Evolutionary conservation across 2,888 invertebrate genomes (phyloP), one percentile per base, ranked within the genome.

Genomic region (Scaeva pyrastri): DNA sequence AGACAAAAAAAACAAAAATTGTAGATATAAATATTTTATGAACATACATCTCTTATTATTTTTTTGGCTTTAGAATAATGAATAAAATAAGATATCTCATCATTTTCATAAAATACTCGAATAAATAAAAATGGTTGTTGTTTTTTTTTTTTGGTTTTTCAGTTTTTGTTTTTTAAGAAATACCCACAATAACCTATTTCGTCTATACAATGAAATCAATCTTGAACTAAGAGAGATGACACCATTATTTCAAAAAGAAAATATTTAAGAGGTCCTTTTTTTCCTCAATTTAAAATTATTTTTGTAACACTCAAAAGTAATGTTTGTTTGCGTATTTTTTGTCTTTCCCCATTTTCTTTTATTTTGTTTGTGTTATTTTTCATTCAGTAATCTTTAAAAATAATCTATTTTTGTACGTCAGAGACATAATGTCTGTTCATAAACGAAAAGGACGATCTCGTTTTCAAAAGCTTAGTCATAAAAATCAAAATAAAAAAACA

Each of bases 271-370:
- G 52, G 3, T 8, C 19, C 21, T 48, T 48, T 56, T 31, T 56
- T 71, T 71, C 56, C 45, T 26, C 19, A 72, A 41, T 58, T 58
- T 72, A 8, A 21, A 58, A 48, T 56, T 71, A 56, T 72, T 58
- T 72, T 72, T n/a, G n/a, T 45, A 31, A 31, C n/a, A 71, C 31
- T 1, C 19, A 45, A 45, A 58, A 43, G 43, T 26, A 62, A 26
- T 48, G 11, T 26, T 10, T 62, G 14, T 43, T 64, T n/a, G n/a
- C n/a, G n/a, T n/a, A n/a, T 45, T 26, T 64, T 12, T 23, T 43
- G 23, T n/a, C 43, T 23, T 45, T 16, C 10, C 14, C n/a, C 23
- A 45, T 16, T 19, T 11, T 4, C 2, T n/a, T 10, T 31, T 16
- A 16, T 41, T 45, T 31, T 45, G 21, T 21, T 26, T 62, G 43